These are phyloP conservation scores for Eurytemora carolleeae DNA, from an alignment of 1,140 invertebrate genomes.

Conservation along the genomic window DNA sequence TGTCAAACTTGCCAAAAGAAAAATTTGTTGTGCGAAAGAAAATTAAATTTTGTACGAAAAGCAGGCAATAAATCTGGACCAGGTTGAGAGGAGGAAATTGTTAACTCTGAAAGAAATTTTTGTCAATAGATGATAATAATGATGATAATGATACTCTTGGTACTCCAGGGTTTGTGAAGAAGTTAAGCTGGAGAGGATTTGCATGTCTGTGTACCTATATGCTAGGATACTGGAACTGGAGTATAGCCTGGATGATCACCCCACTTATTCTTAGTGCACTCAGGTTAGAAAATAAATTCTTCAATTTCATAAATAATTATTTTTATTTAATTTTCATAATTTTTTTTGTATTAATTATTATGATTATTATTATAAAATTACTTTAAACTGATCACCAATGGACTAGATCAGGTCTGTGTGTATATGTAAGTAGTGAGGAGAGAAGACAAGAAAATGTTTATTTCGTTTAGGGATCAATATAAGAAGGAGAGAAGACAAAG, in stretches of 20 bases:
- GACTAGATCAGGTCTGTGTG: too few species aligned
- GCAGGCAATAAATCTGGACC: too few species aligned
- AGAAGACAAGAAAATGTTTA: neutral
- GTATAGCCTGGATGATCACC: constrained; percentile 7
- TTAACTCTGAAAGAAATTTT: too few species aligned
- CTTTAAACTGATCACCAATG: neutral
- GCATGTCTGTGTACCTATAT: constrained; percentile 10
- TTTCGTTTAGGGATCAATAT: constrained; percentile 10
- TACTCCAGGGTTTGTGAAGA: neutral
- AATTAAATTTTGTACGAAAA: too few species aligned
- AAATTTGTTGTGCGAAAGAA: too few species aligned
- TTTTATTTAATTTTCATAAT: neutral
- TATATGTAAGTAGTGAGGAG: too few species aligned
- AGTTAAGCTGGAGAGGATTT: neutral
- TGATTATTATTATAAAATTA: neutral
- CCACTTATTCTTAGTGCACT: constrained; percentile 7
- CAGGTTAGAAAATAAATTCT: neutral
- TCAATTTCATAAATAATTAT: neutral
- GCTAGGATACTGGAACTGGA: constrained; percentile 13
- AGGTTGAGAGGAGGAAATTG: too few species aligned
- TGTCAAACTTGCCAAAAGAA: too few species aligned
- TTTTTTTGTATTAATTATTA: neutral
- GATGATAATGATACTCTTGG: too few species aligned
- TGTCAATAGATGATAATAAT: too few species aligned
- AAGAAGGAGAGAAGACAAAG: constrained; percentile 9